phyloP scores from a whole-genome alignment of 1,140 invertebrate species.

The Bombus vancouverensis region DNA sequence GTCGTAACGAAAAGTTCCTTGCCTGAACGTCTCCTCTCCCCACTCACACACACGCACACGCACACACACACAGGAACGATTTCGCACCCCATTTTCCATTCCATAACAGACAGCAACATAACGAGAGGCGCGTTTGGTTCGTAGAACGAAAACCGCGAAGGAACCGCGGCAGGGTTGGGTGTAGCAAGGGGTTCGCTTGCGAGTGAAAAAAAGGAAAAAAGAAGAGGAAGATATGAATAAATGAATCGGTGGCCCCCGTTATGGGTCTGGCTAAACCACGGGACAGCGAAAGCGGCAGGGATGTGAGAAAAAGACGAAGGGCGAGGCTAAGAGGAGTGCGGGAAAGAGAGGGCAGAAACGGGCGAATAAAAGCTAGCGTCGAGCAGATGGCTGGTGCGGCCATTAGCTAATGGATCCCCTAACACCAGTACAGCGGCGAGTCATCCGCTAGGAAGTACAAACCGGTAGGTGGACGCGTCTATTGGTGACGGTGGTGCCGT shows the following conservation, averaged over 20 bases:
- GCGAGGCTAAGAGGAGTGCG: not conserved
- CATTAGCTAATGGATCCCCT: slow-evolving; percentile 81
- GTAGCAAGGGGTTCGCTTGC: slow-evolving; percentile 24
- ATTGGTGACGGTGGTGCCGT: slow-evolving; percentile 39
- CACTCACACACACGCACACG: accelerated
- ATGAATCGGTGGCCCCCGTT: slow-evolving; percentile 67
- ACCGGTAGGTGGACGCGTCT: slow-evolving; percentile 66
- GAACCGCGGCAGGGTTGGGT: slow-evolving; percentile 29
- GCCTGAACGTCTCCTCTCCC: not conserved
- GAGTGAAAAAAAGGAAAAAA: slow-evolving; percentile 30
- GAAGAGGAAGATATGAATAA: slow-evolving; percentile 65
- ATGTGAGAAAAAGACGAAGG: slow-evolving; percentile 49
- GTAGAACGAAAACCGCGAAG: slow-evolving; percentile 43
- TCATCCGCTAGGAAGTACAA: slow-evolving; percentile 68
- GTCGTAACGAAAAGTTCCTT: not conserved
- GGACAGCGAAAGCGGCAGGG: slow-evolving; percentile 33
- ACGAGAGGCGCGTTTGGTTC: not conserved
- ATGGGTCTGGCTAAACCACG: slow-evolving; percentile 52
- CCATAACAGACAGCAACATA: not conserved
- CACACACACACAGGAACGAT: not conserved
- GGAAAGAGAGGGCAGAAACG: slow-evolving; percentile 68
- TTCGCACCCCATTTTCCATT: not conserved
- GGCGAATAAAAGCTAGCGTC: slow-evolving; percentile 76
- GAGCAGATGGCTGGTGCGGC: slow-evolving; percentile 77
- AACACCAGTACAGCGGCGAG: slow-evolving; percentile 69